Base-by-base conservation (phyloP, 2,888 invertebrate species). In the Mythimna ferrago region DNA sequence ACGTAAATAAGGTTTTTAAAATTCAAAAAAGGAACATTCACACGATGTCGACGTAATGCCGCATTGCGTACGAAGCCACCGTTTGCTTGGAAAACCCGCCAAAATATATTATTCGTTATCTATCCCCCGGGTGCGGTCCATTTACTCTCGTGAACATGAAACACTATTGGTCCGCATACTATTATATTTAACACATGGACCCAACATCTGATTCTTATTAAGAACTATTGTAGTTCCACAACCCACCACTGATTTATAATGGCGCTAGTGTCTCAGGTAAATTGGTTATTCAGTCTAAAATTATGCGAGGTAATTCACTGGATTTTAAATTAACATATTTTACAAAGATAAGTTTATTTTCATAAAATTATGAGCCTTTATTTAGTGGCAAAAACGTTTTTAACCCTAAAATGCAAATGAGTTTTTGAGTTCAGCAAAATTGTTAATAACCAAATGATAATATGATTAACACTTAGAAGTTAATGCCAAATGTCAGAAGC, bases 71-170 rank as follows among this genome's bases (percentile, higher is more conserved):
- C 80, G 78, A 82, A 78, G 80, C 82, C 78, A 78, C 84, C 83
- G 82, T 83, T 89, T 90, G 86, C 89, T 89, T 90, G 90, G 91
- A 91, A 91, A 93, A 92, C 89, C 90, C 92, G 89, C 87, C 91
- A 90, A 94, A 94, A 94, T 94, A 93, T 93, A 94, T 94, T 94
- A 93, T 92, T 89, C 92, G 91, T 92, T 94, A 95, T 94, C 93
- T 92, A 88, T 86, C 93, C 91, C 94, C 32, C 64, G 93, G 90
- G 94, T 82, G 84, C 88, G 85, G 87, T 92, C 88, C 89, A 89
- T 92, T 88, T 86, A 82, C 83, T 84, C 79, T 78, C 87, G 86
- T 78, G 86, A 86, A 89, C 86, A 85, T 79, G 85, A 85, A 83
- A 85, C 89, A 89, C 89, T 89, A 92, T 92, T 87, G 89, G 85